Conservation (phyloP, 2,888 invertebrate species). For the Leptopilina drosophilae region DNA sequence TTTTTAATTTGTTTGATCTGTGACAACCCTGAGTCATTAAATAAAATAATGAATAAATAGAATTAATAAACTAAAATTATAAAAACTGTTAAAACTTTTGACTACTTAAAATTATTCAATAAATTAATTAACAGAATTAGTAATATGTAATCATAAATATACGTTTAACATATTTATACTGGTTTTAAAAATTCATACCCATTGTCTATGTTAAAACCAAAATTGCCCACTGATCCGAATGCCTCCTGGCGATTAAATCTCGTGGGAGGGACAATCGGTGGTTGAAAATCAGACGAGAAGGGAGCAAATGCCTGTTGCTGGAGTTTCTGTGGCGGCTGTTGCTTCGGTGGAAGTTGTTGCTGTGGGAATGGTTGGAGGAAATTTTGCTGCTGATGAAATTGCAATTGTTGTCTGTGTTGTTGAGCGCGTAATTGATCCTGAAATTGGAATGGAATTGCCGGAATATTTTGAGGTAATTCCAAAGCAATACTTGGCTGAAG, state of each 20-base stretch:
- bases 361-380: conserved; percentile 73
- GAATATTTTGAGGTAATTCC: conserved; percentile 67
- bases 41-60: too few species aligned
- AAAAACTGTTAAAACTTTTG: too few species aligned
- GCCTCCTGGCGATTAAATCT: conserved; percentile 76
- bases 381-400: conserved; percentile 62
- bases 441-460: conserved; percentile 62
- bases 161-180: too few species aligned
- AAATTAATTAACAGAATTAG: too few species aligned
- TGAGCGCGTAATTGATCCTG: conserved; percentile 64
- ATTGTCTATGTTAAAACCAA: conserved; percentile 79
- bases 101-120: too few species aligned
- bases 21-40: too few species aligned
- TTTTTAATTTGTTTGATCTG: too few species aligned
- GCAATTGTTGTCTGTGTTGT: conserved; percentile 58
- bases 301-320: conserved; percentile 67
- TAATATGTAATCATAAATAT: too few species aligned
- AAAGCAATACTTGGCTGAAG: conserved; percentile 71
- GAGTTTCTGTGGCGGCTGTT: conserved; percentile 67
- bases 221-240: conserved; percentile 79
- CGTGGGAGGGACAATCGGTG: conserved; percentile 67
- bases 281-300: conserved; percentile 67
- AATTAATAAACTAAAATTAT: too few species aligned
- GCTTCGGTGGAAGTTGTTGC: conserved; percentile 73
- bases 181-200: neutral